These are phyloP conservation scores for Napeogenes inachia DNA, from an alignment of 2,888 invertebrate species.

Conservation along the genomic window DNA sequence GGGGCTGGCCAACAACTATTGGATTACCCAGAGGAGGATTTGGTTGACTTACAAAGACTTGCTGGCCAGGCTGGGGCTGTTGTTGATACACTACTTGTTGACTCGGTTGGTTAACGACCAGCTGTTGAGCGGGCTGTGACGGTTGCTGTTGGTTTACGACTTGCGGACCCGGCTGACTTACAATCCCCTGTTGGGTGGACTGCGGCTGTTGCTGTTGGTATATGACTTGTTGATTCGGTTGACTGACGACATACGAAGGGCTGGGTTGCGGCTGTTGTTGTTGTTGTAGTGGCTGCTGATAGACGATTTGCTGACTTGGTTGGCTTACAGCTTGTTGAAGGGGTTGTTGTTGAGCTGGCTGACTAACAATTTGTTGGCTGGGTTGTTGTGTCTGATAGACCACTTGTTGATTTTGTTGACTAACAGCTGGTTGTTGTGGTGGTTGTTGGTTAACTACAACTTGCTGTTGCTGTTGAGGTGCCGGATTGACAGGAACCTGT, in stretches of 20 bases:
- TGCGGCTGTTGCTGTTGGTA: constrained; percentile 4
- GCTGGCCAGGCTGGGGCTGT: constrained; percentile 23
- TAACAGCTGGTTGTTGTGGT: constrained; percentile 9
- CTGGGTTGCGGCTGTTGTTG: no score
- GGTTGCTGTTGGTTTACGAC: no score
- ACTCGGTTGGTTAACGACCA: no score
- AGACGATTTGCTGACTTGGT: background rate
- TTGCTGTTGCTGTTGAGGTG: constrained; percentile 13
- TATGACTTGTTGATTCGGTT: constrained; percentile 5
- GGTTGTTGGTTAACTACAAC: constrained; percentile 10
- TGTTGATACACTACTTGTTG: constrained; percentile 9
- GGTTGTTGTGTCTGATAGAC: constrained; percentile 5
- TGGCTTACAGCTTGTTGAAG: background rate
- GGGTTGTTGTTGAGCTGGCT: background rate
- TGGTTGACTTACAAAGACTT: constrained; percentile 10
- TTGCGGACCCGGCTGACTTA: no score
- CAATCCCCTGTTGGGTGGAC: background rate
- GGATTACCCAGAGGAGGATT: no score
- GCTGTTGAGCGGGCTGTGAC: no score
- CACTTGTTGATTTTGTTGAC: constrained; percentile 2
- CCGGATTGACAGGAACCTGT: constrained; percentile 18
- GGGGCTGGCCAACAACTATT: background rate
- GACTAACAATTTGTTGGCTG: constrained; percentile 9
- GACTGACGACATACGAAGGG: background rate
- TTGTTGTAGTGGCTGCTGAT: background rate